Evolutionary conservation across 2,888 invertebrate species (phyloP), one percentile per base, ranked within the genome.

Genomic region (Myathropa florea): DNA sequence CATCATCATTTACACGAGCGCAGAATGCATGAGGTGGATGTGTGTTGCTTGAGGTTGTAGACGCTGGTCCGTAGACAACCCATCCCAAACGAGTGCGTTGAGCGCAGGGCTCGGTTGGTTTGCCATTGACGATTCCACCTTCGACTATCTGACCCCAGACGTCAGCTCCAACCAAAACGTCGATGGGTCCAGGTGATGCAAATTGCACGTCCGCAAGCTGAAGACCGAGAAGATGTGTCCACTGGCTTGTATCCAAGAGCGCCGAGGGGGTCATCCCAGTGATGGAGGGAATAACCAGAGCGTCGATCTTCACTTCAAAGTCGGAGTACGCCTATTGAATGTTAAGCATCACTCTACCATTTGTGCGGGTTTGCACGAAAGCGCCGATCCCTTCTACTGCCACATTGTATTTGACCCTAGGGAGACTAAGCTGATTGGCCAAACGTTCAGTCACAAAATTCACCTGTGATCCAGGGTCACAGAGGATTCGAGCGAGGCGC

Each of bases 401-500:
- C 12, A 68, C 18, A 39, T n/a, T n/a, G n/a, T 36, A 78, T 68
- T 63, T 78, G 26, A 26, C 23, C 33, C 77, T 64, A 7, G 53
- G 67, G 28, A 79, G 63, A 3, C 57, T 39, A 21, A 84, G 73
- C 21, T 0, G 23, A n/a, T 84, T 70, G 39, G 61, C 65, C 77
- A 83, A 60, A 10, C 10, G 55, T 18, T 72, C 61, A 10, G 73
- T 72, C n/a, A 83, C 39, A 28, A 83, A 83, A 33, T 72, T 72
- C 36, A 67, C 68, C 36, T 82, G 82, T 18, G 82, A 82, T 65
- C 71, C 82, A 18, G 83, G 83, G 71, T 83, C 60, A 24, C 59
- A 59, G 23, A 59, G 30, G 3, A 61, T 61, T 10, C 14, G 18
- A 26, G 33, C 39, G 12, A 64, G 4, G 6, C 28, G n/a, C 60